Evolutionary conservation across 2,888 invertebrate species (phyloP).

Genomic region (Cheilosia urbana): DNA sequence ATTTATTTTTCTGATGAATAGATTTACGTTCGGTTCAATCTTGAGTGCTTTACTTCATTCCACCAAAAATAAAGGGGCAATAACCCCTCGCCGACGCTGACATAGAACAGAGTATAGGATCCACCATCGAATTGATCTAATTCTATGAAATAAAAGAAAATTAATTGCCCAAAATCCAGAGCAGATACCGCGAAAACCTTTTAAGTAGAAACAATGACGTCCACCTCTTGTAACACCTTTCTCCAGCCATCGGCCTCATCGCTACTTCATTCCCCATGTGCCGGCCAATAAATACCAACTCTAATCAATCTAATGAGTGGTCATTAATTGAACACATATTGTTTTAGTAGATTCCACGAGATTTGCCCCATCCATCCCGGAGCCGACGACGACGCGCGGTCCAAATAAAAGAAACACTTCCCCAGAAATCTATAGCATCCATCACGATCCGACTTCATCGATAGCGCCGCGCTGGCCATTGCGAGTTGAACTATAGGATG

Average conservation of each 20-base stretch:
- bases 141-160: neutral
- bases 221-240: neutral
- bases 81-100: too few species aligned
- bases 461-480: slow-evolving; percentile 43
- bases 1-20: too few species aligned
- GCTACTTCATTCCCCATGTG: neutral
- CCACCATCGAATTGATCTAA: neutral
- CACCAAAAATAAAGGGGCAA: too few species aligned
- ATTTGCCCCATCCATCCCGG: neutral
- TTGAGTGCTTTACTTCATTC: too few species aligned
- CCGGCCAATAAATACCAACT: slow-evolving; percentile 29
- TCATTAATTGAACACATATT: slow-evolving; percentile 49
- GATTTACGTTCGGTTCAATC: too few species aligned
- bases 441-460: slow-evolving; percentile 47
- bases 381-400: neutral
- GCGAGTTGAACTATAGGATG: too few species aligned
- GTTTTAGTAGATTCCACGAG: slow-evolving; percentile 16
- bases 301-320: slow-evolving; percentile 57
- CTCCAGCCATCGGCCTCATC: neutral
- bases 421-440: slow-evolving; percentile 59
- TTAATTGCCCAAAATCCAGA: neutral
- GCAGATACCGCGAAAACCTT: slow-evolving; percentile 1
- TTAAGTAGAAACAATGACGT: neutral
- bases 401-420: slow-evolving; percentile 53
- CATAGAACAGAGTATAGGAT: too few species aligned